Base-by-base conservation (phyloP, 2,113 vertebrate species). In the Cranoglanis bouderius region DNA sequence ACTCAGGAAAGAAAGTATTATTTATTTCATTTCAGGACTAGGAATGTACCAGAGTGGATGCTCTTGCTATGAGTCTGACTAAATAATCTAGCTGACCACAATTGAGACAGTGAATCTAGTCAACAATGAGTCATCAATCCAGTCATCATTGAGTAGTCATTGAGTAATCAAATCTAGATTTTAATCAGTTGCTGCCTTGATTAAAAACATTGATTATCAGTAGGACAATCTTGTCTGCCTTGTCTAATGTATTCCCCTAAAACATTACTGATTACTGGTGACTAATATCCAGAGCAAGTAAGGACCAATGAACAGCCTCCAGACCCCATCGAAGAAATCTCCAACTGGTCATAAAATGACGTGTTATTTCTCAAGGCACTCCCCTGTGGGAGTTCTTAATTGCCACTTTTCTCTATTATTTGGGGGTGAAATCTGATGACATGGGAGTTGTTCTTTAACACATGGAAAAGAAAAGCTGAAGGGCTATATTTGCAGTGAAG, bases 361-460 rank as follows among this genome's bases (percentile, higher is more conserved):
- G 67, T 49, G 9, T 67, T 87, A 86, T 84, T 55, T 67, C 35
- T 84, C 86, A 87, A 91, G 89, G 49, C 84, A 80, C 85, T 4
- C 19, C 82, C 51, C 85, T 19, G 87, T 82, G 82, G 89, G 91
- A 92, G 89, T 89, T 93, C 94, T 95, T 93, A 94, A 85, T 94
- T 86, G 51, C 85, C 93, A 91, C 82, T 87, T 90, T 88, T 90
- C 67, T 78, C 88, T 92, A 93, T 95, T 94, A 93, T 95, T 94
- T 93, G 77, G 92, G 93, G 85, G 85, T 91, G 92, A 93, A 94
- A 95, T 93, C 92, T 94, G 92, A 95, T 93, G 92, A 94, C 90
- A 82, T 21, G 82, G 88, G 91, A 93, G 59, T 86, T 43, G 86
- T 55, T 92, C 91, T 85, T 94, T 94, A 95, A 95, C 87, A 89